Conservation (phyloP, 2,797 vertebrate genomes). For the Cossypha dichroa region DNA sequence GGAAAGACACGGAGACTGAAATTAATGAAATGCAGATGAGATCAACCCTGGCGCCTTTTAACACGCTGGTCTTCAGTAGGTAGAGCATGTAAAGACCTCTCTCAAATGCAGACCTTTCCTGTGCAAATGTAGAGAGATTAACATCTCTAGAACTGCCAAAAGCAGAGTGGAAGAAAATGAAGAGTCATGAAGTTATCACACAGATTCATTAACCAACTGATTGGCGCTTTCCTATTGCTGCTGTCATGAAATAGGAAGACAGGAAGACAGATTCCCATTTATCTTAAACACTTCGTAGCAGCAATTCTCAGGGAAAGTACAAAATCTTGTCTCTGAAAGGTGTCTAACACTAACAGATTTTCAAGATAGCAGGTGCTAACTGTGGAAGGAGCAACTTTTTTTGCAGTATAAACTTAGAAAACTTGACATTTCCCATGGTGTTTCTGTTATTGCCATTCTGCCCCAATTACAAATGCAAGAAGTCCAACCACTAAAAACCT, state of each 20-base stretch:
- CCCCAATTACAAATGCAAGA: not conserved
- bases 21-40: not conserved
- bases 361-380: not conserved
- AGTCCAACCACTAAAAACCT: not conserved
- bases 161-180: slow-evolving; percentile 32
- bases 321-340: not conserved
- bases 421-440: not conserved
- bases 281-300: slow-evolving; percentile 38
- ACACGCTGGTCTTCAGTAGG: not conserved
- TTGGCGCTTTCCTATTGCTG: slow-evolving; percentile 42
- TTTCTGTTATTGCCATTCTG: not conserved
- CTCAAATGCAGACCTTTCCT: not conserved
- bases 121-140: slow-evolving; percentile 31
- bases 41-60: not conserved
- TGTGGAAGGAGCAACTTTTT: not conserved
- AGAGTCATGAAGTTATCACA: slow-evolving; percentile 60
- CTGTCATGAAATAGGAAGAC: slow-evolving; percentile 36
- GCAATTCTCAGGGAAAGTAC: slow-evolving; percentile 7
- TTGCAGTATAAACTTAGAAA: not conserved
- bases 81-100: not conserved
- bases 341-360: not conserved
- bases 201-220: slow-evolving; percentile 46
- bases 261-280: slow-evolving; percentile 57
- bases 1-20: not conserved
- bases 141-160: slow-evolving; percentile 46